Conservation (phyloP, 2,797 vertebrate genomes). For the Adrianichthys oophorus region DNA sequence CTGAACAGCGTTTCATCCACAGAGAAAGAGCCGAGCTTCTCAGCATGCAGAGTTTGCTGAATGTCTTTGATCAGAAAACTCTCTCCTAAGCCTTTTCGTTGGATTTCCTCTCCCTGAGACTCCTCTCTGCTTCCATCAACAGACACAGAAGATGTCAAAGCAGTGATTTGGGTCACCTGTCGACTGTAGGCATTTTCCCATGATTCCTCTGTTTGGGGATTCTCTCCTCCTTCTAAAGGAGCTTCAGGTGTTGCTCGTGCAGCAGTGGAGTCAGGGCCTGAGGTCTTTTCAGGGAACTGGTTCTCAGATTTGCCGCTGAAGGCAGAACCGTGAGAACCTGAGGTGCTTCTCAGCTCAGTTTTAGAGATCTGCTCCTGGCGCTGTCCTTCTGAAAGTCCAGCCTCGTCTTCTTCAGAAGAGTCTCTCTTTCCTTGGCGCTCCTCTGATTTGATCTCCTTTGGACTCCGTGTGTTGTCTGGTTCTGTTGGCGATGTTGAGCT, state of each 20-base stretch:
- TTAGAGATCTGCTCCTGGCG: conserved; percentile 23
- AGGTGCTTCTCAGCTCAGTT: conserved; percentile 45
- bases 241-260: conserved; percentile 16
- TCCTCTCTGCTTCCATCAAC: conserved; percentile 51
- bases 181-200: conserved; percentile 12
- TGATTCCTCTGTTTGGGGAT: not conserved
- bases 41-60: conserved; percentile 57
- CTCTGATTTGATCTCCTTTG: conserved; percentile 3
- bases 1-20: conserved; percentile 62
- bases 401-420: conserved; percentile 10
- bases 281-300: too few relatives aligned
- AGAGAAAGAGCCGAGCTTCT: conserved; percentile 57
- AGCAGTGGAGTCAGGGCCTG: not conserved
- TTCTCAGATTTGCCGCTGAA: conserved; percentile 16
- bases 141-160: conserved; percentile 40
- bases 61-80: conserved; percentile 47
- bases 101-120: conserved; percentile 2
- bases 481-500: conserved; percentile 9
- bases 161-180: conserved; percentile 52
- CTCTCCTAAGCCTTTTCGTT: conserved; percentile 19
- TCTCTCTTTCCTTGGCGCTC: conserved; percentile 15
- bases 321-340: conserved; percentile 19
- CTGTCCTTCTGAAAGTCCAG: not conserved
- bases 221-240: conserved; percentile 19
- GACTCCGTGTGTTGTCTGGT: conserved; percentile 16